phyloP scores from a whole-genome alignment of 2,888 invertebrate species.

The Diaperis boleti region DNA sequence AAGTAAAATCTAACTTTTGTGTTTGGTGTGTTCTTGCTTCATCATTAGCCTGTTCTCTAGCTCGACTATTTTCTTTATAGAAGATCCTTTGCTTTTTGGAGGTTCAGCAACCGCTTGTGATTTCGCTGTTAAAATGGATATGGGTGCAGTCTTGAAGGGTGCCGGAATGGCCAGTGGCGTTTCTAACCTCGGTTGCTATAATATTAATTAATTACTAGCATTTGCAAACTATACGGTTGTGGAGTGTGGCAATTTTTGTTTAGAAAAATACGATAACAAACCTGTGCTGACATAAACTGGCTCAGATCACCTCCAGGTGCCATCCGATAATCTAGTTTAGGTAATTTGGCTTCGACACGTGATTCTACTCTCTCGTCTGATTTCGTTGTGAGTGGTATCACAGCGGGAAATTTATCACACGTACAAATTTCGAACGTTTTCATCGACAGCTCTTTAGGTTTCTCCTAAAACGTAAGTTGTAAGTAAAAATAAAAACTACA shows the following conservation, averaged over 20 bases:
- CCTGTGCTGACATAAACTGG: conserved; percentile 1
- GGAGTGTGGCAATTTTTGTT: conserved; percentile 35
- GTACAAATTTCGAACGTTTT: conserved; percentile 22
- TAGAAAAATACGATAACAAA: conserved; percentile 11
- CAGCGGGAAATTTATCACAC: conserved; percentile 26
- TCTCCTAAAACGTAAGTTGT: not conserved
- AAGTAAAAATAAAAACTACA: conserved; percentile 23
- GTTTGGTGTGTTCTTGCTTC: conserved; percentile 35
- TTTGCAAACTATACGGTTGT: not conserved
- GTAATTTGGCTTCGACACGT: too few relatives aligned
- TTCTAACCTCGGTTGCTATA: not conserved
- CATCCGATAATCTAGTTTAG: not conserved
- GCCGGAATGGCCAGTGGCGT: not conserved
- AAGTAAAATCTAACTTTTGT: conserved; percentile 29
- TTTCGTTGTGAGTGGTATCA: conserved; percentile 20
- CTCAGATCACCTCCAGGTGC: not conserved
- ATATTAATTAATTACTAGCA: not conserved
- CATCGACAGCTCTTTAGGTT: not conserved
- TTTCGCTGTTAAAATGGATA: not conserved
- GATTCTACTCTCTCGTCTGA: too few relatives aligned
- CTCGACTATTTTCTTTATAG: conserved; percentile 50
- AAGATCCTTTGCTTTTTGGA: conserved; percentile 10
- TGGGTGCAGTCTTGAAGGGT: not conserved
- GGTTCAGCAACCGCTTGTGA: not conserved
- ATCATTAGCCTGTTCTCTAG: conserved; percentile 44